Evolutionary conservation across 2,888 invertebrate genomes (phyloP).

Genomic region (Chymomyza fuscimana): DNA sequence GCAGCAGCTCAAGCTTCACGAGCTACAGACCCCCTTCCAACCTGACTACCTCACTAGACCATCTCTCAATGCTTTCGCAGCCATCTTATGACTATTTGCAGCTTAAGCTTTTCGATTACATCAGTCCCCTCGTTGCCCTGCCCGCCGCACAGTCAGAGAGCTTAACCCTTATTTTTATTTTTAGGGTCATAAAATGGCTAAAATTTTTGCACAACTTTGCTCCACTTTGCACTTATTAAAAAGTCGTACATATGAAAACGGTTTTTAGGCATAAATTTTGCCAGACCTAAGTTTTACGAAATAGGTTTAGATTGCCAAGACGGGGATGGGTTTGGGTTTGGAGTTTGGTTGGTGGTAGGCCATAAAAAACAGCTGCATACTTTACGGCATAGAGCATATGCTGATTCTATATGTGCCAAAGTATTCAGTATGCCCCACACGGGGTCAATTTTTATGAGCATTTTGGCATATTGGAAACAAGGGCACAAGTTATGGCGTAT

Average conservation of each 20-base stretch:
- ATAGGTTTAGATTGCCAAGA: slow-evolving; percentile 10
- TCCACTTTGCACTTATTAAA: slow-evolving; percentile 71
- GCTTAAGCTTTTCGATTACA: slow-evolving; percentile 42
- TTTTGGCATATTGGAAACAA: slow-evolving; percentile 69
- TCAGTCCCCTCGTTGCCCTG: slow-evolving; percentile 5
- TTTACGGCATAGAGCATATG: slow-evolving; percentile 63
- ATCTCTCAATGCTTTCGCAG: neutral
- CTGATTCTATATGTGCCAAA: slow-evolving; percentile 57
- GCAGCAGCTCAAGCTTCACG: slow-evolving; percentile 21
- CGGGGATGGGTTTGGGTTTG: slow-evolving; percentile 23
- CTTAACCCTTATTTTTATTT: neutral
- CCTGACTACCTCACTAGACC: neutral
- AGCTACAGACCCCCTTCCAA: neutral
- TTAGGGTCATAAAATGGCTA: slow-evolving; percentile 15
- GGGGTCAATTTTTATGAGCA: slow-evolving; percentile 68
- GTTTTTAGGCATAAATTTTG: slow-evolving; percentile 54
- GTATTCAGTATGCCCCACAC: slow-evolving; percentile 48
- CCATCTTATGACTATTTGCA: slow-evolving; percentile 38
- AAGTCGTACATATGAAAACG: slow-evolving; percentile 59
- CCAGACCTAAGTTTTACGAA: neutral
- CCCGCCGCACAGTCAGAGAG: too few species aligned
- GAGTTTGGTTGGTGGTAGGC: slow-evolving; percentile 20
- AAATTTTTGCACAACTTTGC: slow-evolving; percentile 27
- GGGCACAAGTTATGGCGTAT: slow-evolving; percentile 67
- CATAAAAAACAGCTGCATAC: slow-evolving; percentile 71